phyloP scores from a whole-genome alignment of 1,140 invertebrate genomes.

The Luehdorfia chinensis region DNA sequence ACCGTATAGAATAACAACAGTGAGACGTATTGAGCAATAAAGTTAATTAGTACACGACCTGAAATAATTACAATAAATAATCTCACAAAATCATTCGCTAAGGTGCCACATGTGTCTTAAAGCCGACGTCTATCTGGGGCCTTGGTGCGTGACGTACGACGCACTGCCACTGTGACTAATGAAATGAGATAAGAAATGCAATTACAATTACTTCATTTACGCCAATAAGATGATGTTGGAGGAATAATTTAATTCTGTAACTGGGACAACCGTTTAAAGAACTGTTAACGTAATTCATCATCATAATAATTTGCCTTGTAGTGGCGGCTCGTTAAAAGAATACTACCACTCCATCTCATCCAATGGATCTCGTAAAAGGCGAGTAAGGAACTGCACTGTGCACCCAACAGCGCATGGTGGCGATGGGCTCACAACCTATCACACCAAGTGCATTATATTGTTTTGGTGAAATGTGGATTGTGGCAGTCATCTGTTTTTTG shows the following conservation, averaged over 20 bases:
- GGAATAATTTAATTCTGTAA: not conserved
- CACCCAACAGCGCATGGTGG: no score
- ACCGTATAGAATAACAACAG: constrained; percentile 14
- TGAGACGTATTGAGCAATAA: constrained; percentile 8
- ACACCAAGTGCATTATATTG: no score
- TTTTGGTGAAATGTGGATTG: no score
- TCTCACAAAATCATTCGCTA: not conserved
- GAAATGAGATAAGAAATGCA: constrained; percentile 58
- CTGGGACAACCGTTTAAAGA: no score
- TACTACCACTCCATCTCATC: no score
- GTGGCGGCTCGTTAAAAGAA: no score
- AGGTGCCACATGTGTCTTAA: constrained; percentile 6
- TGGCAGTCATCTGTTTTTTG: no score
- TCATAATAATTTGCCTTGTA: no score
- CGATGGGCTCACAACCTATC: no score
- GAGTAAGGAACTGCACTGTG: no score
- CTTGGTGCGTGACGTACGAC: constrained; percentile 38
- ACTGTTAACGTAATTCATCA: no score
- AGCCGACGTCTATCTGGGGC: not conserved
- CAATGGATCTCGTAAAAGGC: no score
- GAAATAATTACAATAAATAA: constrained; percentile 15
- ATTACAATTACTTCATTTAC: constrained; percentile 60
- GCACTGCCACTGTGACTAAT: constrained; percentile 57
- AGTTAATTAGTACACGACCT: constrained; percentile 12
- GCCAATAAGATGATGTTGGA: constrained; percentile 23